Evolutionary conservation across 2,113 vertebrate genomes (phyloP).

Genomic region (Eulacestoma nigropectus): DNA sequence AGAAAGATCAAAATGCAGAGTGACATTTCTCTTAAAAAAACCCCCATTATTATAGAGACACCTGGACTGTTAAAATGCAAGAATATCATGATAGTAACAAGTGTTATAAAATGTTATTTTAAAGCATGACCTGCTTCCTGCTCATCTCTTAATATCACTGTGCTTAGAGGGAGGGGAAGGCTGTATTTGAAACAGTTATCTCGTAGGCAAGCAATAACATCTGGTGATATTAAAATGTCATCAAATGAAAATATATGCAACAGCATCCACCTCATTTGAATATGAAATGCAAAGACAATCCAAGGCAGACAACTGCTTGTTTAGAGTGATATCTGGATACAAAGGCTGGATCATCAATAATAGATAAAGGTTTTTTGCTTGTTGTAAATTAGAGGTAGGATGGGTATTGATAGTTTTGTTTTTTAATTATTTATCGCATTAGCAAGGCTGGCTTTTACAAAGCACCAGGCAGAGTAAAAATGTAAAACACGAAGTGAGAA

Average conservation of each 20-base stretch:
- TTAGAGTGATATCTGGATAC: conserved; percentile 42
- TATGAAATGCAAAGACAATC: conserved; percentile 21
- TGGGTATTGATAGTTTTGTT: conserved; percentile 16
- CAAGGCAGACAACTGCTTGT: conserved; percentile 28
- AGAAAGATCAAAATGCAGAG: conserved; percentile 17
- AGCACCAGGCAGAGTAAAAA: conserved; percentile 31
- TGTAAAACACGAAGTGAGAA: not conserved
- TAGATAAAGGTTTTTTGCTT: conserved; percentile 42
- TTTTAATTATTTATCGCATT: conserved; percentile 44
- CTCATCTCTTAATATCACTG: not conserved
- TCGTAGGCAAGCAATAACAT: conserved; percentile 16
- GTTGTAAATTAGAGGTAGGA: conserved; percentile 23
- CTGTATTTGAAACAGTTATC: conserved; percentile 7
- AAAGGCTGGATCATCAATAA: conserved; percentile 54
- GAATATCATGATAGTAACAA: not conserved
- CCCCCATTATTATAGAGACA: not conserved
- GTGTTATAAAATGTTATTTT: conserved; percentile 15
- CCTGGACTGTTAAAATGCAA: not conserved
- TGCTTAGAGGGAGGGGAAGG: not conserved
- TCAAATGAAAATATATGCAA: conserved; percentile 48
- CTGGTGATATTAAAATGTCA: conserved; percentile 60
- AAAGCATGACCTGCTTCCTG: not conserved
- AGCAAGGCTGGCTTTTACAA: conserved; percentile 24
- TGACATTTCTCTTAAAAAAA: not conserved
- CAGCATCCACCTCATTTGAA: conserved; percentile 29